Base-by-base conservation (phyloP, 2,113 vertebrate genomes). In the Emberiza fucata region DNA sequence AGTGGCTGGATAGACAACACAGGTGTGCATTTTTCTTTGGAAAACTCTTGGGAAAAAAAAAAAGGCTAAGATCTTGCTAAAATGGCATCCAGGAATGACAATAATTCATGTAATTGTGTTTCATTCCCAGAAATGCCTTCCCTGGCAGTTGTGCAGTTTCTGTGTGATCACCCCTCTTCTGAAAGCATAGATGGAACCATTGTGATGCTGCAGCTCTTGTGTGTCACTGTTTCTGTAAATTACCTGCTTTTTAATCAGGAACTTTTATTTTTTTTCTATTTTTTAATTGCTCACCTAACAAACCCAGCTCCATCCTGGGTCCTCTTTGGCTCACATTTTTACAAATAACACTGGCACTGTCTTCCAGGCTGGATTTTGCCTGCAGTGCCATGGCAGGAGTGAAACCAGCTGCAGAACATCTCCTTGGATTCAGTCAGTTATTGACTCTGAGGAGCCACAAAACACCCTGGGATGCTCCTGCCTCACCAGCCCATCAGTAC, bases 31-130 rank as follows among this genome's bases (percentile, higher is more conserved):
- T 65, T 72, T 63, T 63, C 42, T 50, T 57, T 69, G 16, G 24
- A 69, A 86, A 61, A 29, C 35, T 61, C 17, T 7, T 71, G 60
- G n/a, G n/a, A n/a, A 39, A 37, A 78, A 90, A 7, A 7, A 31
- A 2, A 6, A 47, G 0, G 0, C 6, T 7, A 35, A 90, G n/a
- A 5, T 33, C 31, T 14, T 23, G 14, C 25, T 86, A 59, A 66
- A 73, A 66, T 50, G 13, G 4, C 47, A 86, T 27, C 56, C 40
- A 77, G 77, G 44, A 54, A 33, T 28, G 47, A 35, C 14, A 64
- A 56, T 29, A 63, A 53, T 33, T 45, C 25, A 24, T 1, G 0
- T 19, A 65, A 77, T 7, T 17, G 3, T 72, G 23, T 33, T 92
- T 63, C 35, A 15, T 59, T 54, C 59, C 47, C 57, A 59, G 47